Percentiles rank a stretch among this genome's conserved stretches.
These are phyloP conservation scores for Acanthisitta chloris DNA, from an alignment of 2,113 vertebrate genomes.

Conservation along the genomic window DNA sequence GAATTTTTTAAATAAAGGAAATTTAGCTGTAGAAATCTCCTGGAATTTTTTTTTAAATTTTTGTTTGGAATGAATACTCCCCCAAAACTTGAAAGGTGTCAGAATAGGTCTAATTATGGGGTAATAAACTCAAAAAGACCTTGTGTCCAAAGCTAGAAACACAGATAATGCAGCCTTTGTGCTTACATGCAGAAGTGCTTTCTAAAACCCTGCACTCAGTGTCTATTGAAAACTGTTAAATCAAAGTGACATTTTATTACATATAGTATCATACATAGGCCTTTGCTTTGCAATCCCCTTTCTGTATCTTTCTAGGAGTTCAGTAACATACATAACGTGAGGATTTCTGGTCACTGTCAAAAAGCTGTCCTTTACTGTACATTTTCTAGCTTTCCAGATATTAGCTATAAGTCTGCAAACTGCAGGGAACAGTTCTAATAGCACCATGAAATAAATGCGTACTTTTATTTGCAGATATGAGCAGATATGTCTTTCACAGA, in stretches of 20 bases:
- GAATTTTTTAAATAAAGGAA: background rate
- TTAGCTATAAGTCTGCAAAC: background rate
- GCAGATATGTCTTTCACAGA: background rate
- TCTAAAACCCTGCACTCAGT: background rate
- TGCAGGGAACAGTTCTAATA: background rate
- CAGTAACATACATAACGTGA: background rate
- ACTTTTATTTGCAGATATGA: too few relatives aligned
- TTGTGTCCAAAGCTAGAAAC: background rate
- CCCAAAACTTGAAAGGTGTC: background rate
- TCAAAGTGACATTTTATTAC: background rate
- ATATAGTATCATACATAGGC: rapidly evolving
- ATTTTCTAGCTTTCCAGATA: background rate
- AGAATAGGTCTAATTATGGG: background rate
- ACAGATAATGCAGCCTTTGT: background rate
- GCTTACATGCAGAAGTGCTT: background rate
- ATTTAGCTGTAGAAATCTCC: background rate
- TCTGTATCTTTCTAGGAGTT: background rate
- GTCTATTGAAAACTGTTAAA: background rate
- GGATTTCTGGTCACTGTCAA: background rate
- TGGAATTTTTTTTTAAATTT: background rate
- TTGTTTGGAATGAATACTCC: background rate
- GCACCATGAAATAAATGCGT: background rate
- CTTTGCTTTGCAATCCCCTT: background rate
- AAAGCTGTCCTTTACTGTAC: background rate
- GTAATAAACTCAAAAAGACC: rapidly evolving